Conservation (phyloP, 1,140 invertebrate species). For the Helicoverpa armigera region DNA sequence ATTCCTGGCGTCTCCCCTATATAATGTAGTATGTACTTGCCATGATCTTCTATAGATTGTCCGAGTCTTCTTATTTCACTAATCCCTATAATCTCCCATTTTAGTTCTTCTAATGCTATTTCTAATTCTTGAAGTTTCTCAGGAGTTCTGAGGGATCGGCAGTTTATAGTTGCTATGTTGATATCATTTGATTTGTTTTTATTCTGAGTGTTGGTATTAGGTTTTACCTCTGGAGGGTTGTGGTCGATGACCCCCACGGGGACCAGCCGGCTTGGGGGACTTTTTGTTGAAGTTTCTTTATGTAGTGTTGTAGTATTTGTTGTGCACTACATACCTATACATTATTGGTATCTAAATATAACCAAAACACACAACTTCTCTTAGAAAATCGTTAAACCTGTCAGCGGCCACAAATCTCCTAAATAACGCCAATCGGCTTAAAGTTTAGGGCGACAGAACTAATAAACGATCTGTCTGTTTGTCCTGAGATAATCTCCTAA, state of each 20-base stretch:
- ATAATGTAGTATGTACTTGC: conserved; percentile 10
- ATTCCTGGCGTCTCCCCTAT: conserved; percentile 7
- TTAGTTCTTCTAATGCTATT: conserved; percentile 6
- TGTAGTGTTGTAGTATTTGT: too few relatives aligned
- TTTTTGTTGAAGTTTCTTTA: too few relatives aligned
- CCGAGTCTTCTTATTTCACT: conserved; percentile 37
- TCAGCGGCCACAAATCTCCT: not conserved
- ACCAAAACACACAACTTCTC: not conserved
- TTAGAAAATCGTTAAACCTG: not conserved
- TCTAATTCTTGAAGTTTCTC: conserved; percentile 32
- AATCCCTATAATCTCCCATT: conserved; percentile 36
- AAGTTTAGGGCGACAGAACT: conserved; percentile 38
- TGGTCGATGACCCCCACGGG: too few relatives aligned
- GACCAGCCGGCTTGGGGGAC: too few relatives aligned
- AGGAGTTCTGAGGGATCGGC: not conserved
- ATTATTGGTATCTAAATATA: too few relatives aligned
- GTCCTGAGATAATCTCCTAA: conserved; percentile 18
- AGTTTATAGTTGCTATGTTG: not conserved
- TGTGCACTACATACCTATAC: too few relatives aligned
- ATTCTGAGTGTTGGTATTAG: too few relatives aligned
- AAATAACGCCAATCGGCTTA: conserved; percentile 41
- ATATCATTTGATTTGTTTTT: too few relatives aligned
- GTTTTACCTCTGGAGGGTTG: too few relatives aligned
- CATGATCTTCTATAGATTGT: conserved; percentile 16
- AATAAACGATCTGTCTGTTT: conserved; percentile 33